These are phyloP conservation scores for Collichthys lucidus DNA, from an alignment of 2,113 vertebrate species.

Conservation along the genomic window DNA sequence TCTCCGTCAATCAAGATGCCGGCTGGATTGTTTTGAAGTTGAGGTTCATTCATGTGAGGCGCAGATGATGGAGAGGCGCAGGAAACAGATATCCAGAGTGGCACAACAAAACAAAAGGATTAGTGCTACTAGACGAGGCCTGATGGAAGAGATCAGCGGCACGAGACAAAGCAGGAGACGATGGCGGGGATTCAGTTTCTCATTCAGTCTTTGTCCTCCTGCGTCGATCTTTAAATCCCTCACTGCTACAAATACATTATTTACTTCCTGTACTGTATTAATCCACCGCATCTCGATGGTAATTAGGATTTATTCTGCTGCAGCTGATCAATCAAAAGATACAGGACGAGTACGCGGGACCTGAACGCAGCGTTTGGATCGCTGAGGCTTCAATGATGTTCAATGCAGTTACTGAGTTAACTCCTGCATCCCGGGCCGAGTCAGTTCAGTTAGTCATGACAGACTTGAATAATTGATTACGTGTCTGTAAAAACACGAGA, in stretches of 20 bases:
- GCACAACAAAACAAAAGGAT: constrained; percentile 65
- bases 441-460: too few relatives aligned
- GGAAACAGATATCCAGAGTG: constrained; percentile 44
- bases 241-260: background rate
- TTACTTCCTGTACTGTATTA: background rate
- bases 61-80: constrained; percentile 46
- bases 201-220: constrained; percentile 31
- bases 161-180: constrained; percentile 47
- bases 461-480: too few relatives aligned
- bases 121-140: constrained; percentile 35
- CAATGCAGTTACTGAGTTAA: too few relatives aligned
- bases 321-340: constrained; percentile 2
- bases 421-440: too few relatives aligned
- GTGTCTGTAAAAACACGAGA: too few relatives aligned
- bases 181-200: background rate
- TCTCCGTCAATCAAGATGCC: constrained; percentile 1
- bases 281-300: background rate
- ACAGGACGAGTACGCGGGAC: background rate
- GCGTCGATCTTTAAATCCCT: constrained; percentile 11
- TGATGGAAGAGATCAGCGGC: constrained; percentile 41
- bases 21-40: constrained; percentile 47
- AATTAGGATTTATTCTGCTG: background rate
- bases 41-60: constrained; percentile 54
- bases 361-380: background rate
- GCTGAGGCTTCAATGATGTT: too few relatives aligned